phyloP scores from a whole-genome alignment of 2,113 vertebrate species.

The Chaetops frenatus region DNA sequence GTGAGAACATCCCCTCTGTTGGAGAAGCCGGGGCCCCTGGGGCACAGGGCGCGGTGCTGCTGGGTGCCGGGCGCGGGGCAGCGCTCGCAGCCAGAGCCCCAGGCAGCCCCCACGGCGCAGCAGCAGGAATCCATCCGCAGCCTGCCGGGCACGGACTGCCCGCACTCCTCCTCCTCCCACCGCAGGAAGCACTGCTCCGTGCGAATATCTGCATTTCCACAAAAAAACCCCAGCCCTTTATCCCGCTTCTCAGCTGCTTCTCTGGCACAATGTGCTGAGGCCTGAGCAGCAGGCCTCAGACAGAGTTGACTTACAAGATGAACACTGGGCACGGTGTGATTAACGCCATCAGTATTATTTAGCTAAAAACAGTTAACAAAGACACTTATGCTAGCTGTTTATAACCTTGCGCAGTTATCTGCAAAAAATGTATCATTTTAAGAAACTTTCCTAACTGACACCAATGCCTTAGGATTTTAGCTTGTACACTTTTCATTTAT shows the following conservation, averaged over 20 bases:
- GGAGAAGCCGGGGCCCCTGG: conserved; percentile 74
- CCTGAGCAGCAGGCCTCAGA: not conserved
- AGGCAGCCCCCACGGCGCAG: conserved; percentile 74
- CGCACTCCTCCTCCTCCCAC: conserved; percentile 73
- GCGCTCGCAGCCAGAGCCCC: conserved; percentile 71
- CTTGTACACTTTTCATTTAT: not conserved
- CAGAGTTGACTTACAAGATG: rapidly evolving
- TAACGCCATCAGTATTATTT: not conserved
- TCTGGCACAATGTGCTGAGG: not conserved
- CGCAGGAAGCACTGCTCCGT: conserved; percentile 74
- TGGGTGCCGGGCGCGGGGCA: conserved; percentile 65
- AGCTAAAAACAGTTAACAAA: not conserved
- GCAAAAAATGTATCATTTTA: not conserved
- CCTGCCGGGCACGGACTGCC: conserved; percentile 58
- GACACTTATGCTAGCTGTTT: not conserved
- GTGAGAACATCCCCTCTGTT: conserved; percentile 71
- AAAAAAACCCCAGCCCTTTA: not conserved
- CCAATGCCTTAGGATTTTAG: no score
- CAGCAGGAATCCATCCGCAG: conserved; percentile 76
- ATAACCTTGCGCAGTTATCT: not conserved
- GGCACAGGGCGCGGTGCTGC: conserved; percentile 67
- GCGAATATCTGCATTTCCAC: conserved; percentile 59
- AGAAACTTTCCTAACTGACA: not conserved
- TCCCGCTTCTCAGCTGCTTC: not conserved
- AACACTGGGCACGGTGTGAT: not conserved